phyloP scores from a whole-genome alignment of 2,888 invertebrate genomes.

The Apodemia zela region DNA sequence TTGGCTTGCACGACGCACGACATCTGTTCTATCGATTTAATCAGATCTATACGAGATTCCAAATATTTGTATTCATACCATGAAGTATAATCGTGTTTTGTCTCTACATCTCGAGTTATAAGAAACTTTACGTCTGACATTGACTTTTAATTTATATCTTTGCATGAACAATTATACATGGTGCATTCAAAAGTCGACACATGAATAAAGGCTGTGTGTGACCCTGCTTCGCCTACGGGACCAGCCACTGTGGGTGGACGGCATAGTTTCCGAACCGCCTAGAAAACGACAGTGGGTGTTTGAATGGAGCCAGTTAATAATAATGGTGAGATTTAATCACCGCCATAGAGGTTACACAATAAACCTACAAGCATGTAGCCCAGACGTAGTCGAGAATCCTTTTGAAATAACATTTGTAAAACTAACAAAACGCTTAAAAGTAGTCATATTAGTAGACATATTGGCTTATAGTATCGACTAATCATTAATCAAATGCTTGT shows the following conservation, averaged over 20 bases:
- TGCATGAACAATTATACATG: constrained; percentile 68
- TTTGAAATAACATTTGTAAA: constrained; percentile 49
- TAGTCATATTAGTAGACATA: constrained; percentile 43
- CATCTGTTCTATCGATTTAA: constrained; percentile 22
- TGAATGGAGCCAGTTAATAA: constrained; percentile 80
- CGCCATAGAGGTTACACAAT: constrained; percentile 75
- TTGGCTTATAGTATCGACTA: constrained; percentile 61
- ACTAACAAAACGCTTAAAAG: constrained; percentile 65
- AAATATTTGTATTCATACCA: not conserved
- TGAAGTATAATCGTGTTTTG: not conserved
- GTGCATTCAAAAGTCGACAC: constrained; percentile 66
- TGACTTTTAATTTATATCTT: constrained; percentile 71
- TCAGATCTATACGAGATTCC: not conserved
- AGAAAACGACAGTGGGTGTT: constrained; percentile 76
- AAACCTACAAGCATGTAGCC: constrained; percentile 71
- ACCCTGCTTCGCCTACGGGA: constrained; percentile 79
- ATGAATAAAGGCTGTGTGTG: constrained; percentile 72
- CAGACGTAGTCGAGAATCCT: constrained; percentile 56
- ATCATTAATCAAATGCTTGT: constrained; percentile 48
- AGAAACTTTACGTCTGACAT: constrained; percentile 65
- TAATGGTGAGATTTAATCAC: constrained; percentile 81
- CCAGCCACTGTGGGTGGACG: constrained; percentile 77
- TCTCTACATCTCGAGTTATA: not conserved
- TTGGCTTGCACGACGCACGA: constrained; percentile 74
- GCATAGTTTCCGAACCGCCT: constrained; percentile 75